These are phyloP conservation scores for Xestia c-nigrum DNA, from an alignment of 2,888 invertebrate genomes.

Conservation along the genomic window DNA sequence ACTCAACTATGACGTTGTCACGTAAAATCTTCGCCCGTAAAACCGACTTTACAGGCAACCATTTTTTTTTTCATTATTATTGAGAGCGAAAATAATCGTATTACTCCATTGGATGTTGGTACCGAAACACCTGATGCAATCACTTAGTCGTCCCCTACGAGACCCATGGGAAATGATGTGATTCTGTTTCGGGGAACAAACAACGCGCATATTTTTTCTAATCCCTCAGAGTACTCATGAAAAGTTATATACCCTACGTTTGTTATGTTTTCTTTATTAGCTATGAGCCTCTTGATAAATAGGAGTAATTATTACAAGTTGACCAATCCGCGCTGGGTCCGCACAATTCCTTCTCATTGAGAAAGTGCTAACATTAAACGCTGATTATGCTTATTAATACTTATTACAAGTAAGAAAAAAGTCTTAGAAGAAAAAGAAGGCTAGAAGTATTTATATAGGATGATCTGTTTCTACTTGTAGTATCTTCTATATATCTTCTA, in stretches of 20 bases:
- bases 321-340: not conserved
- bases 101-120: not conserved
- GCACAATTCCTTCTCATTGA: not conserved
- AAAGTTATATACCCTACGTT: not conserved
- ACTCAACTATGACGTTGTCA: no score
- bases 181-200: conserved; percentile 25
- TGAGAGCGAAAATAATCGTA: not conserved
- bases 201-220: conserved; percentile 10
- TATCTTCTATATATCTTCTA: no score
- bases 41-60: no score
- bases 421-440: no score
- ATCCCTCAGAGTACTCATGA: conserved; percentile 2
- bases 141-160: conserved; percentile 17
- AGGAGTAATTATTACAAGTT: not conserved
- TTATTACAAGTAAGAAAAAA: not conserved
- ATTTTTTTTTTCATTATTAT: conserved; percentile 2
- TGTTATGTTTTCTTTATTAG: not conserved
- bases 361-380: not conserved
- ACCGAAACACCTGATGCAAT: conserved; percentile 32
- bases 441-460: not conserved
- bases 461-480: not conserved
- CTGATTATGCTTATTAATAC: not conserved
- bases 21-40: no score
- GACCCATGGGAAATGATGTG: conserved; percentile 31
- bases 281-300: conserved; percentile 1